Evolutionary conservation across 2,888 invertebrate genomes (phyloP).

Genomic region (Ryuthela nishihirai): DNA sequence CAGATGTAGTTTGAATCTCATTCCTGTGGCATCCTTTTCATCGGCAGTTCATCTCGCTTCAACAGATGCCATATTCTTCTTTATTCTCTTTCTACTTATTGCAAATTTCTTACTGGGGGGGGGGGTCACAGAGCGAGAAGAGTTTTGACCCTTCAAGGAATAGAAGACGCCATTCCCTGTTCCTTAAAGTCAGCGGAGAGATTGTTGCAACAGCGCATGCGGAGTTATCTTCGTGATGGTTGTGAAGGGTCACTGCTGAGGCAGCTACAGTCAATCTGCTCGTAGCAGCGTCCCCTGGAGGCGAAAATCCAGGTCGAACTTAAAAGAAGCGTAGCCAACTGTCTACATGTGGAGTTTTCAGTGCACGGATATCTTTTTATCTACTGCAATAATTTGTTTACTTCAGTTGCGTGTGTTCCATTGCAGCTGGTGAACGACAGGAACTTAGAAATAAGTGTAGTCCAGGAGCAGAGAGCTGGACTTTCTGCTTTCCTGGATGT

Average conservation of each 20-base stretch:
- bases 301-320: not conserved
- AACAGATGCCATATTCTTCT: too few relatives aligned
- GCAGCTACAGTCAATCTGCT: not conserved
- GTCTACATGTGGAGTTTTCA: not conserved
- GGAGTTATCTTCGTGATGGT: not conserved
- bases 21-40: too few relatives aligned
- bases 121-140: too few relatives aligned
- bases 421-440: slow-evolving; percentile 28
- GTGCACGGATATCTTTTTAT: not conserved
- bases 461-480: not conserved
- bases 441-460: slow-evolving; percentile 4
- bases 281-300: not conserved
- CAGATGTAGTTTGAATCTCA: too few relatives aligned
- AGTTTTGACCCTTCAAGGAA: too few relatives aligned
- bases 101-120: too few relatives aligned
- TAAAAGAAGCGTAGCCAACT: too few relatives aligned
- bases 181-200: too few relatives aligned
- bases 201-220: not conserved
- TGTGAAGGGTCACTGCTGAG: not conserved
- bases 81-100: too few relatives aligned
- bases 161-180: too few relatives aligned
- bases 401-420: slow-evolving; percentile 21
- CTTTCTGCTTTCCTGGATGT: too few relatives aligned
- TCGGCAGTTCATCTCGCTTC: too few relatives aligned
- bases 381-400: not conserved